Evolutionary conservation across 2,797 vertebrate species (phyloP).

Genomic region (Sebastes variabilis): DNA sequence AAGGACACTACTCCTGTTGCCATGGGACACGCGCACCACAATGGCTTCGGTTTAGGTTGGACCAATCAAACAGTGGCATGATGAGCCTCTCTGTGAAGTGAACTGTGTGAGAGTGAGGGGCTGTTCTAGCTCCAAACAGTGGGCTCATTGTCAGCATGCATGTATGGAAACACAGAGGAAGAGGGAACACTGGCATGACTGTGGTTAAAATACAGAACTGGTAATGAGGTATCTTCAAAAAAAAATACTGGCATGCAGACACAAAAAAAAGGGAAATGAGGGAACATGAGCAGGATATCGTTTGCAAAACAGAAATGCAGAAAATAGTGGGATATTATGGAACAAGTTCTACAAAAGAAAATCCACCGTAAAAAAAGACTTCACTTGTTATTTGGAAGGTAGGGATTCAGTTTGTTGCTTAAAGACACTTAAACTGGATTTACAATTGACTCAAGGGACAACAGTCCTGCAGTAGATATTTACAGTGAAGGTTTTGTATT

Average conservation of each 20-base stretch:
- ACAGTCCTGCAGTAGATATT: neutral
- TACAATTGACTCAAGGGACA: neutral
- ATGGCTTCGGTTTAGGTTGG: slow-evolving; percentile 35
- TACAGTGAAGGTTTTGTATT: neutral
- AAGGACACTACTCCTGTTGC: slow-evolving; percentile 40
- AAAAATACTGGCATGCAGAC: slow-evolving; percentile 24
- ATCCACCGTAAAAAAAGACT: slow-evolving; percentile 26
- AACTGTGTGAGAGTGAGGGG: slow-evolving; percentile 54
- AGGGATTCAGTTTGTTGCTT: neutral
- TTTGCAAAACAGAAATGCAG: slow-evolving; percentile 12
- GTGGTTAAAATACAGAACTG: slow-evolving; percentile 31
- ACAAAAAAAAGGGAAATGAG: neutral
- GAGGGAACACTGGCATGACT: slow-evolving; percentile 15
- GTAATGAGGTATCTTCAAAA: slow-evolving; percentile 7
- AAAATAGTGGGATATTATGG: neutral
- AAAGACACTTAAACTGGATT: neutral
- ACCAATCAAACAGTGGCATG: slow-evolving; percentile 41
- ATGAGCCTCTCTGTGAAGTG: slow-evolving; percentile 35
- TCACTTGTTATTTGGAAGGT: neutral
- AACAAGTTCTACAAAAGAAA: slow-evolving; percentile 25
- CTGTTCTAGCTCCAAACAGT: slow-evolving; percentile 58
- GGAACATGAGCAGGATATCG: slow-evolving; percentile 1
- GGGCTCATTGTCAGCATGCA: slow-evolving; percentile 71
- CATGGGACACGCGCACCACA: slow-evolving; percentile 42
- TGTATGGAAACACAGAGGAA: slow-evolving; percentile 40